Conservation (phyloP, 1,140 invertebrate genomes). For the Lucilia cuprina region DNA sequence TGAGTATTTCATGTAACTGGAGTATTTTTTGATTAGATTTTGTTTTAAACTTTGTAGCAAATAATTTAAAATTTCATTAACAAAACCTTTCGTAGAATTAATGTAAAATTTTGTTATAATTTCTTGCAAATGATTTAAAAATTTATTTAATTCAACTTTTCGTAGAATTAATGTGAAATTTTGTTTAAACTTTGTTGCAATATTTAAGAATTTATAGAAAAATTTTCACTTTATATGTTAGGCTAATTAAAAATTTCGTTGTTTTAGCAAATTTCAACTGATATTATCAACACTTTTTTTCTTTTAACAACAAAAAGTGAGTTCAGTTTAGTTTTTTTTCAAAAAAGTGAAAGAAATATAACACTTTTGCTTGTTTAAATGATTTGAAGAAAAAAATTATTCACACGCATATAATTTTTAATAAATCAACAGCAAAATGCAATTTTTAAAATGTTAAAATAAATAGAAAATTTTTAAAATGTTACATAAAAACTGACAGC, state of each 20-base stretch:
- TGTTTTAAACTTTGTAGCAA: too few relatives aligned
- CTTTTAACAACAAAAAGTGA: neutral
- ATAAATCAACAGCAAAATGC: constrained; percentile 10
- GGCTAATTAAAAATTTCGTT: neutral
- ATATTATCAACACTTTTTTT: neutral
- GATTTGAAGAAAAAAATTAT: neutral
- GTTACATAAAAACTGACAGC: neutral
- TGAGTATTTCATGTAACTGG: too few relatives aligned
- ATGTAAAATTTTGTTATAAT: too few relatives aligned
- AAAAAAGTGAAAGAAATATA: neutral
- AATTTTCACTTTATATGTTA: neutral
- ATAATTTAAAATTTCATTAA: neutral
- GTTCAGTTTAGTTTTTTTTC: neutral
- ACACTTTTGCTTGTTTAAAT: neutral
- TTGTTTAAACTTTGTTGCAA: neutral
- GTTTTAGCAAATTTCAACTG: neutral
- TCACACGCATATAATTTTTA: constrained; percentile 7
- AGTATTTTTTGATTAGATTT: too few relatives aligned
- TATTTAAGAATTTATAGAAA: neutral
- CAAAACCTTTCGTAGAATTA: neutral
- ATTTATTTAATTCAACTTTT: neutral
- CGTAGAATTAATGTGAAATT: neutral
- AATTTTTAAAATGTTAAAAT: neutral
- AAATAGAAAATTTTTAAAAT: neutral
- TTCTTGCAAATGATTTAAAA: neutral